Evolutionary conservation across 1,140 invertebrate species (phyloP), one percentile per base, ranked within the genome.

Genomic region (Halotydeus destructor): DNA sequence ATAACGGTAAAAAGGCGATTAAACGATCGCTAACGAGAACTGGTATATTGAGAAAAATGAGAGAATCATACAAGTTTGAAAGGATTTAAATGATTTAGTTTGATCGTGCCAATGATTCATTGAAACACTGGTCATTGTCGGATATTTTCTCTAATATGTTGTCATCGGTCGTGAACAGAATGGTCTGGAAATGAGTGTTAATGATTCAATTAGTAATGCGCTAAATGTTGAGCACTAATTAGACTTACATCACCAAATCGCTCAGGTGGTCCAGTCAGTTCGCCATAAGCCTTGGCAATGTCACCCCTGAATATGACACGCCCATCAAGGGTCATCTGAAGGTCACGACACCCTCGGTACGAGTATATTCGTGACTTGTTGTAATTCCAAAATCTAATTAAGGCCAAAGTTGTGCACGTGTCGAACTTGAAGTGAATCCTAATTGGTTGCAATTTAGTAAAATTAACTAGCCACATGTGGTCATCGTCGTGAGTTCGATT

Each of bases 341-440:
- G 60, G 51, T 78, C 63, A 52, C 69, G 71, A 9, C 69, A 74
- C 45, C 78, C 78, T 47, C 77, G 65, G 45, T 71, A 71, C 1
- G 76, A 78, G 62, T 82, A 75, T 46, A 81, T 80, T 45, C 78
- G 62, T 1, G 77, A 81, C 58, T 82, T 81, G 55, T 83, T 83
- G 53, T 83, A 83, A 57, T 83, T 83, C 78, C 78, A 82, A 52
- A 82, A 72, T 55, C 78, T 66, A 38, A 81, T 66, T 54, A 82
- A 59, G 18, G 76, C 75, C 14, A 82, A 51, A 28, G 62, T 65
- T 41, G 67, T 61, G 28, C 56, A 52, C 43, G 67, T 58, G 12
- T 63, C 54, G 55, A 80, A 71, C 31, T 66, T 58, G 8, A 78
- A 62, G 42, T 65, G 58, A 23, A 76, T 64, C 60, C 49, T 76